These are phyloP conservation scores for Antrozous pallidus DNA, from an alignment of 2,797 vertebrate species.

Conservation along the genomic window DNA sequence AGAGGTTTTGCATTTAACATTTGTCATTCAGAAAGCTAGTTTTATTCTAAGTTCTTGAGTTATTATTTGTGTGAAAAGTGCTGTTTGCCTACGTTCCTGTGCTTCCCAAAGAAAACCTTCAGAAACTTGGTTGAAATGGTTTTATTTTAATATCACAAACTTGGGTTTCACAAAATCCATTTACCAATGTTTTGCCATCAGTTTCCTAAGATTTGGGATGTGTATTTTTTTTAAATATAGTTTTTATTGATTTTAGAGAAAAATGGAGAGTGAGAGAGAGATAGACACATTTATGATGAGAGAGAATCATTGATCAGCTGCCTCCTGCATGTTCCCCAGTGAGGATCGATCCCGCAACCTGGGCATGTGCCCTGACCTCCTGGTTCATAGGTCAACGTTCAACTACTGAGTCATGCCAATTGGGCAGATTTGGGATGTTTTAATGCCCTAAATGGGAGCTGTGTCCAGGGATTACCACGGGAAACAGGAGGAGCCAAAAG, in stretches of 20 bases:
- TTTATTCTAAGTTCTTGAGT: slow-evolving; percentile 51
- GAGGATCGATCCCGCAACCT: too few species aligned
- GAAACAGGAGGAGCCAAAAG: not conserved
- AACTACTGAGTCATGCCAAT: too few species aligned
- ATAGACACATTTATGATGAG: too few species aligned
- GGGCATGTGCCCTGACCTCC: too few species aligned
- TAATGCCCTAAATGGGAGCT: not conserved
- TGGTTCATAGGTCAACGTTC: too few species aligned
- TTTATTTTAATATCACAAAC: not conserved
- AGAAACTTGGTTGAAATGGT: not conserved
- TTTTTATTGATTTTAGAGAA: too few species aligned
- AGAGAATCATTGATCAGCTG: too few species aligned
- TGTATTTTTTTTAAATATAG: not conserved
- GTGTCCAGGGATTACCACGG: not conserved
- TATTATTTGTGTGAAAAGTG: slow-evolving; percentile 51
- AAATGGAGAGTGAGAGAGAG: too few species aligned
- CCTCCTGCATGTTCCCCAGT: too few species aligned
- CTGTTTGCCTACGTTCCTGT: not conserved
- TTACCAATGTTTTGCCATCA: not conserved
- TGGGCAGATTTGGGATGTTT: not conserved
- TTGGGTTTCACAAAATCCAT: not conserved
- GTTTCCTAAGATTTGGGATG: not conserved
- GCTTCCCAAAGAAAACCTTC: slow-evolving; percentile 27
- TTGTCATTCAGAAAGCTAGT: slow-evolving; percentile 53
- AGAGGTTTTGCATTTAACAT: not conserved